Percentiles rank a stretch among this genome's conserved stretches.
These are phyloP conservation scores for Batillaria attramentaria DNA, from an alignment of 1,140 invertebrate species.

Conservation along the genomic window DNA sequence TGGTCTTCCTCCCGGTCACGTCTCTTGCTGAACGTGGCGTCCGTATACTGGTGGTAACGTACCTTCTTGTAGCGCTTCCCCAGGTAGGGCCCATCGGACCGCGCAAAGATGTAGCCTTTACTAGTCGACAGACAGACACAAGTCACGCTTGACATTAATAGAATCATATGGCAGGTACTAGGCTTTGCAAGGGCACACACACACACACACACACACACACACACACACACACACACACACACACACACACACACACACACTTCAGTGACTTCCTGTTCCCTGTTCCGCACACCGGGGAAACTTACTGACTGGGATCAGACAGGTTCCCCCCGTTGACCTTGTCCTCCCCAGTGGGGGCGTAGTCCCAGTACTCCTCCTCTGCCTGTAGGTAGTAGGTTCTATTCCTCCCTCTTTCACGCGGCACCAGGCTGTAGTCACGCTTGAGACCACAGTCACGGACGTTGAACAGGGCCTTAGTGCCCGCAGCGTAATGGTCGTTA, in stretches of 20 bases:
- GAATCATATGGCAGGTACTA: no score
- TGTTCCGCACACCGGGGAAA: no score
- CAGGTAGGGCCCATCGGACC: conserved; percentile 30
- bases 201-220: conserved; percentile 11
- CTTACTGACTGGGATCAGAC: conserved; percentile 1
- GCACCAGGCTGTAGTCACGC: conserved; percentile 39
- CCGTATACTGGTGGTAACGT: conserved; percentile 54
- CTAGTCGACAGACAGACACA: not conserved
- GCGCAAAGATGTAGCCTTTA: conserved; percentile 33
- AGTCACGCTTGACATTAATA: no score
- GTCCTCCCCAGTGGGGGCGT: conserved; percentile 55
- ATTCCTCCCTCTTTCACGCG: not conserved
- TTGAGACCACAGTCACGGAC: conserved; percentile 40
- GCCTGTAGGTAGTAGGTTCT: conserved; percentile 62
- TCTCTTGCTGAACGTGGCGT: conserved; percentile 43
- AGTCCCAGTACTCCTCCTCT: conserved; percentile 63
- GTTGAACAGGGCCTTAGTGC: conserved; percentile 47
- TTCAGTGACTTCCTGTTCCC: no score
- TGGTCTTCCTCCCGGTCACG: conserved; percentile 42
- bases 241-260: conserved; percentile 4
- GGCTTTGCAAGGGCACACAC: no score
- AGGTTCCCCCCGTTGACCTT: conserved; percentile 27
- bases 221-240: conserved; percentile 16
- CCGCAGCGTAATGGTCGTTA: conserved; percentile 50
- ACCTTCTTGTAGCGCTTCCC: conserved; percentile 59